Percentiles rank a stretch among this genome's conserved stretches.
These are phyloP conservation scores for Laticauda laticaudata DNA, from an alignment of 2,113 vertebrate species.

Conservation along the genomic window DNA sequence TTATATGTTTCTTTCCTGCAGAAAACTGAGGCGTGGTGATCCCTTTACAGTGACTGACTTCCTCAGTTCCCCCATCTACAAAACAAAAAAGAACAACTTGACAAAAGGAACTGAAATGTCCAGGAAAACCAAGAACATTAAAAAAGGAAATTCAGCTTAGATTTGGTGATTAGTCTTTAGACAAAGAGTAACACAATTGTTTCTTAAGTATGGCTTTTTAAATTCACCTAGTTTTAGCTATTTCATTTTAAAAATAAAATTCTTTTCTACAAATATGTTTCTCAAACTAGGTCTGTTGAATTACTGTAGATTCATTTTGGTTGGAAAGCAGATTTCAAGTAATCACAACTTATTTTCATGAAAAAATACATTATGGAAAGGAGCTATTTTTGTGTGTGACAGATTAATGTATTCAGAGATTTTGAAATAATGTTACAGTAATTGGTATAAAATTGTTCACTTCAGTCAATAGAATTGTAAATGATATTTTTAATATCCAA, in stretches of 20 bases:
- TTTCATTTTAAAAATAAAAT: constrained; percentile 1
- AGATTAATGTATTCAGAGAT: neutral
- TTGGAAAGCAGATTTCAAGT: neutral
- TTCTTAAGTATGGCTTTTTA: neutral
- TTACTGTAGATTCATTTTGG: neutral
- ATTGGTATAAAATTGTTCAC: neutral
- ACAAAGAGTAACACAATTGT: neutral
- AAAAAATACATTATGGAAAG: neutral
- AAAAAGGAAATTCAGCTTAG: constrained; percentile 5
- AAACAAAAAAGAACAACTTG: constrained; percentile 23
- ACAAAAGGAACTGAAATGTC: neutral
- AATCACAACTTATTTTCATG: neutral
- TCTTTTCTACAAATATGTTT: neutral
- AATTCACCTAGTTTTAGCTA: neutral
- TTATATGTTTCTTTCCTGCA: constrained; percentile 29
- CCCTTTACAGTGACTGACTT: constrained; percentile 42
- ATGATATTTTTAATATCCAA: neutral
- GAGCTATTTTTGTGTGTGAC: neutral
- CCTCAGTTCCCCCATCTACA: neutral
- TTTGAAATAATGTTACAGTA: neutral
- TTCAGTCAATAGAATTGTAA: neutral
- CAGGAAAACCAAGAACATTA: neutral
- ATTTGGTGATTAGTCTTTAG: neutral
- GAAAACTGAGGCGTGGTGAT: constrained; percentile 67
- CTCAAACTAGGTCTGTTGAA: neutral